phyloP scores from a whole-genome alignment of 2,113 vertebrate species.

The Lagopus leucura region DNA sequence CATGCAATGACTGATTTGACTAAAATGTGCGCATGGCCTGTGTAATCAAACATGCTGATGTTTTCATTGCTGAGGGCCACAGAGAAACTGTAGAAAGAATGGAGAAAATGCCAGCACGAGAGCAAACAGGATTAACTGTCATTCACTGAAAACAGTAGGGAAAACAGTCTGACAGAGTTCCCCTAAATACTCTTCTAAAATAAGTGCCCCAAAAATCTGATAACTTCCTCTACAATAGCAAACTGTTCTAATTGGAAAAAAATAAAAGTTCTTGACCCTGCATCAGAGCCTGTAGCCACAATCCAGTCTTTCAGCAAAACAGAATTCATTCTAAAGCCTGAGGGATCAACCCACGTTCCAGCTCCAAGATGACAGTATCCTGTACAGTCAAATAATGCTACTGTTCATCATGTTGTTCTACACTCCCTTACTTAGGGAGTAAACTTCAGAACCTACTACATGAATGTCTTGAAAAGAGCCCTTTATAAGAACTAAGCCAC shows the following conservation, averaged over 20 bases:
- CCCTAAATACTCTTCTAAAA: neutral
- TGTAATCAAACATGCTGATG: neutral
- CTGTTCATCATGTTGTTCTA: neutral
- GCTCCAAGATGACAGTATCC: fast-evolving
- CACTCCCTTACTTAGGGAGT: neutral
- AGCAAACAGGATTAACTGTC: neutral
- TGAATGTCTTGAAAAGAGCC: neutral
- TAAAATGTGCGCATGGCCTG: fast-evolving
- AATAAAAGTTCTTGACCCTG: neutral
- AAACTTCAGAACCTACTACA: neutral
- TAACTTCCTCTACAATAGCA: neutral
- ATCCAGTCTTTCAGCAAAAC: neutral
- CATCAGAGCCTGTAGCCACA: neutral
- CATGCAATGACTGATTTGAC: neutral
- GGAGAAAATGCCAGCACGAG: neutral
- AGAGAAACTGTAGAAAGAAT: neutral
- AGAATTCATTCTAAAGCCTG: neutral
- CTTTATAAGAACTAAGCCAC: neutral
- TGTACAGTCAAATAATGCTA: neutral
- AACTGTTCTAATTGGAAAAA: neutral
- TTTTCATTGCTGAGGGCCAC: neutral
- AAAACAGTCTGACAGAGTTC: neutral
- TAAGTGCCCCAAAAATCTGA: neutral
- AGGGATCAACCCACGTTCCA: neutral
- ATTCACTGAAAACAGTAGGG: neutral